These are phyloP conservation scores for Bucorvus abyssinicus DNA, from an alignment of 2,797 vertebrate genomes.

Conservation along the genomic window DNA sequence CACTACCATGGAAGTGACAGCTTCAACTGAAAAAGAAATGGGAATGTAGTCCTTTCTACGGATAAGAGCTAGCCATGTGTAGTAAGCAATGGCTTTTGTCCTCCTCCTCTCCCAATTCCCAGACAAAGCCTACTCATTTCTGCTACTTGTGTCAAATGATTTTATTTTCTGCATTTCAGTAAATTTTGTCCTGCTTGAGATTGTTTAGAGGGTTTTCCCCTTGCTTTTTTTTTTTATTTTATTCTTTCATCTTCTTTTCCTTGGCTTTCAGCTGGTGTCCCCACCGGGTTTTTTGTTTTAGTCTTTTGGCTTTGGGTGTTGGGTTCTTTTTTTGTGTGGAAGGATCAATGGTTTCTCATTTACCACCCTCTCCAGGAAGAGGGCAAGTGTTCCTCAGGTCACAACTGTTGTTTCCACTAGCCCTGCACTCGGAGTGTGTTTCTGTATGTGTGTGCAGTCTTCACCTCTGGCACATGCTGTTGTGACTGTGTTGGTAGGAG, in stretches of 20 bases:
- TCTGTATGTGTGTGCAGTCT: background rate
- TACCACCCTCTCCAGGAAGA: background rate
- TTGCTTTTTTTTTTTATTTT: background rate
- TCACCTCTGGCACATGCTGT: background rate
- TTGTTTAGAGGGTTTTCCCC: background rate
- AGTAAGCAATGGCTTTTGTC: background rate
- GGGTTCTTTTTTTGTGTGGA: background rate
- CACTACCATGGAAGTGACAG: background rate
- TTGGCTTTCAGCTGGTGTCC: background rate
- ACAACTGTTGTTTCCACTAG: background rate
- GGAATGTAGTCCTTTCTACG: background rate
- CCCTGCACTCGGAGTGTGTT: background rate
- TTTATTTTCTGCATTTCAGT: background rate
- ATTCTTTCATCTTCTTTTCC: background rate
- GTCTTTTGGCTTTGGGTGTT: background rate
- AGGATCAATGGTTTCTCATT: background rate
- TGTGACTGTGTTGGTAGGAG: background rate
- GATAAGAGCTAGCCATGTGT: background rate
- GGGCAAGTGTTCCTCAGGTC: background rate
- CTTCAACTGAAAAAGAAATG: background rate
- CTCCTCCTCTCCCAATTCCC: background rate
- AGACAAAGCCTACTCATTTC: background rate
- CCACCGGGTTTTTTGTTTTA: background rate
- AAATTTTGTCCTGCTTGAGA: background rate
- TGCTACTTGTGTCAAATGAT: background rate